Evolutionary conservation across 2,888 invertebrate species (phyloP).

Genomic region (Athalia rosae): DNA sequence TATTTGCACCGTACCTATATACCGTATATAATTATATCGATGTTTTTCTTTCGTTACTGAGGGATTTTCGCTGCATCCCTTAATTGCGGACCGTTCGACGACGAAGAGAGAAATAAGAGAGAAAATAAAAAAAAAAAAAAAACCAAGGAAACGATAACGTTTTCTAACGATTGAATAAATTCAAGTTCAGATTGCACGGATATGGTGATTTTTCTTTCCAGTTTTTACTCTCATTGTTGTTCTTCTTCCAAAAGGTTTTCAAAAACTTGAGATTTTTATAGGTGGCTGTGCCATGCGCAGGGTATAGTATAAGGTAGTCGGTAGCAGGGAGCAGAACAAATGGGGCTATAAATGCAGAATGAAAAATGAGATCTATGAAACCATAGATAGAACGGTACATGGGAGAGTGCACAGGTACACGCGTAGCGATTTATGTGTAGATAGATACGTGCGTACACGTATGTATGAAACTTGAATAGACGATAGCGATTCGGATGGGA

Average conservation of each 20-base stretch:
- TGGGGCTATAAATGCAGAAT: background rate
- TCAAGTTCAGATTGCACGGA: no score
- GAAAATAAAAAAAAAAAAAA: background rate
- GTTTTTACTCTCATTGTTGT: no score
- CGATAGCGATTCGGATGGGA: background rate
- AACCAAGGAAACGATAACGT: background rate
- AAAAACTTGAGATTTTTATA: no score
- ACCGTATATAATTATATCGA: background rate
- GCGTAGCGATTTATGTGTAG: background rate
- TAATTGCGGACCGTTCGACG: no score
- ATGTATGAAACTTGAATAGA: background rate
- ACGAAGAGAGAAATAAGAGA: no score
- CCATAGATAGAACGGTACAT: background rate
- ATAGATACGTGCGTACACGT: background rate
- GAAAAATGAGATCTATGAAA: slow-evolving; percentile 10
- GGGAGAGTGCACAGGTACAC: background rate
- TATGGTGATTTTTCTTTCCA: no score
- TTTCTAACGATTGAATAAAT: no score
- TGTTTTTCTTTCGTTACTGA: background rate
- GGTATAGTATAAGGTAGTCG: no score
- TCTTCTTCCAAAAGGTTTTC: no score
- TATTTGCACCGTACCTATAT: background rate
- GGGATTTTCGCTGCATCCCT: no score
- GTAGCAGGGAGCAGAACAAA: background rate
- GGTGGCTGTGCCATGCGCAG: no score